Evolutionary conservation across 2,888 invertebrate species (phyloP), one percentile per base, ranked within the genome.

Genomic region (Leucophenga montana): DNA sequence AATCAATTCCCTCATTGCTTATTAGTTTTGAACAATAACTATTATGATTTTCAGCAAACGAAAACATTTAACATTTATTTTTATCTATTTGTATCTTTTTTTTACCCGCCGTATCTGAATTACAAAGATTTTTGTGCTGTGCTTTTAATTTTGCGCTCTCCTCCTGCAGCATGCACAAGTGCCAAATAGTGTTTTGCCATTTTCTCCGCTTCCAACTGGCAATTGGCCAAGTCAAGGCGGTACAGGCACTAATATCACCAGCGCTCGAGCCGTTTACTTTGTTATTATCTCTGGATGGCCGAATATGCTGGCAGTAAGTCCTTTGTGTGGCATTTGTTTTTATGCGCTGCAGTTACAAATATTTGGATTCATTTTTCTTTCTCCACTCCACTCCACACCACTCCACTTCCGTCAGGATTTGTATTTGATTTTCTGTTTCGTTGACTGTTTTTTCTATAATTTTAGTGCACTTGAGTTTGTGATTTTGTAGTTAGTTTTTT

Each of bases 221-320:
- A 81, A 74, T 53, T 73, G 77, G 74, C 82, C 81, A 81, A 50
- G 50, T 1, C 50, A 2, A 27, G 27, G 13, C 50, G n/a, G 5
- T 16, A 8, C 6, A 50, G 73, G 66, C 72, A 71, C 78, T 79
- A 78, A 77, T 75, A 72, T 73, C 68, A 70, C 77, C 9, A 39
- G 1, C 76, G 75, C 67, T 78, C 73, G 80, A 78, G 73, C 82
- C 79, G 74, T 78, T 80, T 76, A 64, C 48, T 46, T 64, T 48
- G 62, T 64, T 64, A 64, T 64, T 64, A 64, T 46, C 62, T 75
- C 33, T 46, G 57, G 20, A 27, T 53, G 53, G 50, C 33, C 66
- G 39, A 8, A 39, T 5, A 39, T 39, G 39, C 39, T 39, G 39
- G 39, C 39, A 22, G 62, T 33, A 54, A 53, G 59, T 46, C 68